Conservation (phyloP, 2,797 vertebrate genomes). For the Pseudocheirus occidentalis region DNA sequence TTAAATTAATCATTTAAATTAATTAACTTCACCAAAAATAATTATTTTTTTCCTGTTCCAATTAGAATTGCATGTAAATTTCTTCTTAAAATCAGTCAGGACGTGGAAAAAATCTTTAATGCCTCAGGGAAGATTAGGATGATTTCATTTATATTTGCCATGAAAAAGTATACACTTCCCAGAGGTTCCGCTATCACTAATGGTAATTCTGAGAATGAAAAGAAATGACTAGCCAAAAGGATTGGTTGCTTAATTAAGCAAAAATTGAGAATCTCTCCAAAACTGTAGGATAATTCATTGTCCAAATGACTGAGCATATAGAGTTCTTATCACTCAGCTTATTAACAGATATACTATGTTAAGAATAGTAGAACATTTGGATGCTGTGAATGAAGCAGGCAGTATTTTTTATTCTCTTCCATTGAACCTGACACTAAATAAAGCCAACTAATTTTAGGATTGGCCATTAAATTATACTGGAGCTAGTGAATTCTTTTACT, state of each 20-base stretch:
- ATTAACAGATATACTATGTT: neutral
- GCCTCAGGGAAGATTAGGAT: neutral
- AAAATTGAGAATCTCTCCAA: neutral
- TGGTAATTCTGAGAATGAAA: neutral
- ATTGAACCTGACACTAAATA: constrained; percentile 12
- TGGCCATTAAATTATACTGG: constrained; percentile 23
- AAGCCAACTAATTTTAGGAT: constrained; percentile 5
- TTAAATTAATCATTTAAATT: neutral
- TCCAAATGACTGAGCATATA: constrained; percentile 29
- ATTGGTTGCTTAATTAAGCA: constrained; percentile 19
- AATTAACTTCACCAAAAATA: neutral
- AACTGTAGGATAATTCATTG: constrained; percentile 1
- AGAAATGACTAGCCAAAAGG: neutral
- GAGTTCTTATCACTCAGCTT: neutral
- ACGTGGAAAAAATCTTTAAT: neutral
- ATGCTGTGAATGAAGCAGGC: constrained; percentile 15
- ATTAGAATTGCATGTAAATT: constrained; percentile 2
- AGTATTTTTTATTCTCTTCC: neutral
- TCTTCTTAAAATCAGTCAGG: neutral
- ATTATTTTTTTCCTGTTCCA: neutral
- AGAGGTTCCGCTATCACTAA: constrained; percentile 3
- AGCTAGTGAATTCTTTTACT: neutral
- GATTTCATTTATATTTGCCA: constrained; percentile 9
- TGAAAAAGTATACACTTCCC: neutral
- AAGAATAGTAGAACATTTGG: neutral